phyloP scores from a whole-genome alignment of 2,113 vertebrate genomes.

The Planiliza haematocheilus region DNA sequence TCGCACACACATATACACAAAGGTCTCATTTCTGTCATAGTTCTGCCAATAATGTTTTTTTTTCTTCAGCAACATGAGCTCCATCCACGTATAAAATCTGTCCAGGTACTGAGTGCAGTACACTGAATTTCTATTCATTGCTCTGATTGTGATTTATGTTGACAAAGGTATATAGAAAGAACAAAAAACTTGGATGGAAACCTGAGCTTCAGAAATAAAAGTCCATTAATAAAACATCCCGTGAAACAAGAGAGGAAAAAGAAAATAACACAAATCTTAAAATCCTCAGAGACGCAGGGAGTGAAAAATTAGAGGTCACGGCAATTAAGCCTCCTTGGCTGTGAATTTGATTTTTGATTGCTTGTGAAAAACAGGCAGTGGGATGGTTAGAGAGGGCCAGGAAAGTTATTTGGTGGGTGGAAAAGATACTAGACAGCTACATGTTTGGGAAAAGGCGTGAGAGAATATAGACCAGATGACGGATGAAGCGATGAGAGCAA shows the following conservation, averaged over 20 bases:
- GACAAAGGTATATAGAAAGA: background rate
- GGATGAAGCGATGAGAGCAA: constrained; percentile 10
- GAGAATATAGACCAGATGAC: constrained; percentile 32
- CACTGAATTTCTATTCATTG: too few relatives aligned
- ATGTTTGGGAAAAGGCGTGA: background rate
- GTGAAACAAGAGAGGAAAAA: constrained; percentile 33
- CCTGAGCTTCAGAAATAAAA: background rate
- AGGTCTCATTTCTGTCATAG: too few relatives aligned
- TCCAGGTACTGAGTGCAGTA: too few relatives aligned
- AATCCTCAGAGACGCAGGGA: background rate
- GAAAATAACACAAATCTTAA: constrained; percentile 52
- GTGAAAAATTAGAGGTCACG: constrained; percentile 21
- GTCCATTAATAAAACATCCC: constrained; percentile 40
- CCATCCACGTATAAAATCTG: too few relatives aligned
- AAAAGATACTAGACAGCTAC: constrained; percentile 28
- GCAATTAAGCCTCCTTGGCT: constrained; percentile 51
- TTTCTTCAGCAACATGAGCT: too few relatives aligned
- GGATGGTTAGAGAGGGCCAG: background rate
- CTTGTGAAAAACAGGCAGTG: constrained; percentile 14
- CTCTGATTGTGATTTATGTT: constrained; percentile 19
- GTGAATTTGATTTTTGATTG: constrained; percentile 42
- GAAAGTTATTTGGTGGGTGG: constrained; percentile 24
- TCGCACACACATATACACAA: too few relatives aligned
- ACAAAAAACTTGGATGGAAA: constrained; percentile 14
- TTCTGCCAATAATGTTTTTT: too few relatives aligned